Conservation (phyloP, 2,797 vertebrate genomes). For the Nyctalus aviator region DNA sequence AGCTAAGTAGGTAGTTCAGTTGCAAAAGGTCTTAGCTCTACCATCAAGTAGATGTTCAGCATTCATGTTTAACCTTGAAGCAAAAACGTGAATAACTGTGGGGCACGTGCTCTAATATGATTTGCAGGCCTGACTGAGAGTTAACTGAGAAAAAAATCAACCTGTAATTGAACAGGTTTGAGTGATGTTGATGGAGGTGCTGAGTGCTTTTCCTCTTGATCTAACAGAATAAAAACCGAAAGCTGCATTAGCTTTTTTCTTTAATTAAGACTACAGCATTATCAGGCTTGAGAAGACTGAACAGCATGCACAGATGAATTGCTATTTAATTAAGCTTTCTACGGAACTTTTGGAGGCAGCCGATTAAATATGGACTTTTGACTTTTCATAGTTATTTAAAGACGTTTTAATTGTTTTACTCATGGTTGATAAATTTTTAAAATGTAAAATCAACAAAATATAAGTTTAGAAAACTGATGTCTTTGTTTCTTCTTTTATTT, state of each 20-base stretch:
- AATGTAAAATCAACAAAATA: slow-evolving; percentile 66
- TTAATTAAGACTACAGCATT: slow-evolving; percentile 86
- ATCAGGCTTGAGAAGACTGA: slow-evolving; percentile 85
- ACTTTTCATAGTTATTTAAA: slow-evolving; percentile 73
- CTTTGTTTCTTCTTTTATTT: background rate
- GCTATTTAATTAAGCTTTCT: slow-evolving; percentile 88
- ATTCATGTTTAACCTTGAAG: slow-evolving; percentile 25
- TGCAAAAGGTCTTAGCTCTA: background rate
- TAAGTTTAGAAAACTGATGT: slow-evolving; percentile 61
- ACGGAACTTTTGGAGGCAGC: slow-evolving; percentile 85
- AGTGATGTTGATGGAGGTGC: slow-evolving; percentile 70
- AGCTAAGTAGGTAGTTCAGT: too few relatives aligned
- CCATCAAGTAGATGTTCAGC: background rate
- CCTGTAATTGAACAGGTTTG: slow-evolving; percentile 61
- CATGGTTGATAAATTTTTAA: slow-evolving; percentile 66
- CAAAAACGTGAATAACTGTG: slow-evolving; percentile 37
- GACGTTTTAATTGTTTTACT: slow-evolving; percentile 81
- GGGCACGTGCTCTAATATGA: background rate
- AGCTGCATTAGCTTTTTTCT: slow-evolving; percentile 72
- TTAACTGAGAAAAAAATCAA: slow-evolving; percentile 73
- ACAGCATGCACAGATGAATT: slow-evolving; percentile 85
- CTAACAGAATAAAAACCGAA: slow-evolving; percentile 82
- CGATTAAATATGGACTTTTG: slow-evolving; percentile 83
- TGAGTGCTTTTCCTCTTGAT: slow-evolving; percentile 75
- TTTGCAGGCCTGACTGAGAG: slow-evolving; percentile 59